phyloP scores from a whole-genome alignment of 2,113 vertebrate genomes.

The Nestor notabilis region DNA sequence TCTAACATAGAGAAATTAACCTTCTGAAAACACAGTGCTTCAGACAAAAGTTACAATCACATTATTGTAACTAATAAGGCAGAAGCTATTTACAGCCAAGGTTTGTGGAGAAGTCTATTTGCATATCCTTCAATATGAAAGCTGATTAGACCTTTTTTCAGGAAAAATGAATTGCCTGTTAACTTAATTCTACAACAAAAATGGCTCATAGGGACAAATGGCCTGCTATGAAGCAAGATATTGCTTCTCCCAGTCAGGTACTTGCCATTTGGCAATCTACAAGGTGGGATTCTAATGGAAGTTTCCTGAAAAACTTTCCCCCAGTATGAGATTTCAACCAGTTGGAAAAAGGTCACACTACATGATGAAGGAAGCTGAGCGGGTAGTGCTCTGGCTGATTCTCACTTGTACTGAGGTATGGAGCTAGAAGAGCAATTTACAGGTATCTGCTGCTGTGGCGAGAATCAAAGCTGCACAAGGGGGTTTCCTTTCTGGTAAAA shows the following conservation, averaged over 20 bases:
- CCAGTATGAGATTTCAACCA: not conserved
- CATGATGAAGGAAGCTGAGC: not conserved
- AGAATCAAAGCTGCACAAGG: not conserved
- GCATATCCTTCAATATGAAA: not conserved
- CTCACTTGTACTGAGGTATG: not conserved
- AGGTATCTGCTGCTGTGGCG: not conserved
- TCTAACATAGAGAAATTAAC: not conserved
- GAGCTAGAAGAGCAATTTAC: not conserved
- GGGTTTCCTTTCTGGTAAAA: not conserved
- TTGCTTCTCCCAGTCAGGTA: not conserved
- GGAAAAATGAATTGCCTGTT: not conserved
- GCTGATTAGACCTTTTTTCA: not conserved
- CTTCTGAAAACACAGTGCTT: not conserved
- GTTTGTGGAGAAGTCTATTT: not conserved
- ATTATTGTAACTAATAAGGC: constrained; percentile 5
- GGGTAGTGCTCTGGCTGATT: not conserved
- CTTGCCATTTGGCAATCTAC: not conserved
- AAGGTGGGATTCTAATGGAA: not conserved
- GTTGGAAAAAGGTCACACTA: not conserved
- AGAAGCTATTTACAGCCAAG: not conserved
- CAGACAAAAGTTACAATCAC: not conserved
- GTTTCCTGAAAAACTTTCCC: not conserved
- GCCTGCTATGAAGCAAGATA: not conserved
- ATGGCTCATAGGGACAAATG: not conserved
- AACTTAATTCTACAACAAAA: not conserved